These are phyloP conservation scores for Hapalemur alaotrensis DNA, from an alignment of 2,797 vertebrate species.

Conservation along the genomic window DNA sequence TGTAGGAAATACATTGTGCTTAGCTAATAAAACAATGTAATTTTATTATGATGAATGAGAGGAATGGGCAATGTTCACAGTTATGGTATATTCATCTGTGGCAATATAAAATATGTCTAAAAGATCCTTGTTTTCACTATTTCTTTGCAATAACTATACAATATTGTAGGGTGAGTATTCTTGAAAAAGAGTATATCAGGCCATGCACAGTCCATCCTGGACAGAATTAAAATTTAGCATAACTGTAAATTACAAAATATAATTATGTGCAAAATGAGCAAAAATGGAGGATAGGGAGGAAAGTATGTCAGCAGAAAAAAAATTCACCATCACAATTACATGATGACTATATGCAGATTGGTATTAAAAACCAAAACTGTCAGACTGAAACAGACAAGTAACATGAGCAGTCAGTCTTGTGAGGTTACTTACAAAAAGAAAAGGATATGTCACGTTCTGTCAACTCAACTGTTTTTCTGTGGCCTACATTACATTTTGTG, in stretches of 20 bases:
- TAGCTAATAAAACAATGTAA: background rate
- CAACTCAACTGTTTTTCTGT: background rate
- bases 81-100: background rate
- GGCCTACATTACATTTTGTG: background rate
- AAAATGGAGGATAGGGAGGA: background rate
- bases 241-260: background rate
- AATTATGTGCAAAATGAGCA: background rate
- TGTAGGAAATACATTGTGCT: background rate
- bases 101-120: background rate
- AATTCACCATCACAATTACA: background rate
- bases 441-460: background rate
- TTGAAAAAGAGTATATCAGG: background rate
- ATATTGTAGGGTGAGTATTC: background rate
- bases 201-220: background rate
- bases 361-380: background rate
- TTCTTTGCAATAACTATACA: background rate
- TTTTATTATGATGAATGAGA: background rate
- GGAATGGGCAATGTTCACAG: background rate
- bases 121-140: background rate
- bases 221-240: slow-evolving; percentile 15
- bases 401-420: background rate
- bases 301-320: background rate
- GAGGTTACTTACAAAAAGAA: background rate
- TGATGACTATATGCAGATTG: background rate
- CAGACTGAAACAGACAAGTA: background rate